Percentiles rank a stretch among this genome's conserved stretches.
Conservation (phyloP, 2,113 vertebrate species). For the Notechis scutatus region DNA sequence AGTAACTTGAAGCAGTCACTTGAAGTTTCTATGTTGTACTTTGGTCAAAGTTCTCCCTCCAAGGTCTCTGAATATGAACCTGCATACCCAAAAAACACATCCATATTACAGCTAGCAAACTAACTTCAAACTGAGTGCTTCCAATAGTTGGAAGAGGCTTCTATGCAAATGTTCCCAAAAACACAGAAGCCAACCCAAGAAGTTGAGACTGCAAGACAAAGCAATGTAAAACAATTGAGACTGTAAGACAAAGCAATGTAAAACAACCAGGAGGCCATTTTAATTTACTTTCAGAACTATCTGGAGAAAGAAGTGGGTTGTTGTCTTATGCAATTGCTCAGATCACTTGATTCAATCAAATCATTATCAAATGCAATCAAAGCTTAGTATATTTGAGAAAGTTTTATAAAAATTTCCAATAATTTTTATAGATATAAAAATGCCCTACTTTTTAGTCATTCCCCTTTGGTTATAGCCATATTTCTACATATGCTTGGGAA, state of each 20-base stretch:
- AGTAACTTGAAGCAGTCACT: not conserved
- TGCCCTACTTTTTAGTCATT: not conserved
- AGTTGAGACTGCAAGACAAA: not conserved
- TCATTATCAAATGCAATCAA: not conserved
- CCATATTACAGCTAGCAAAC: not conserved
- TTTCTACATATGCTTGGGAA: not conserved
- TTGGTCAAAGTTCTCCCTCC: not conserved
- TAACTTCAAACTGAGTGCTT: not conserved
- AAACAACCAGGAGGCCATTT: not conserved
- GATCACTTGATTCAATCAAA: not conserved
- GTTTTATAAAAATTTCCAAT: not conserved
- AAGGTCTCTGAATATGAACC: not conserved
- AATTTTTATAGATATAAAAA: not conserved
- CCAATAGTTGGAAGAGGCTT: not conserved
- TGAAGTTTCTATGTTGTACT: not conserved
- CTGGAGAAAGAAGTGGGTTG: not conserved
- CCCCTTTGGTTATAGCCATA: not conserved
- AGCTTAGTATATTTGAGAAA: not conserved
- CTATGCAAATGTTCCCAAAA: not conserved
- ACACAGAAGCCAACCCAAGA: not conserved
- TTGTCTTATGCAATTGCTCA: not conserved
- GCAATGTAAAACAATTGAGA: not conserved
- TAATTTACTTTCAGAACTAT: not conserved
- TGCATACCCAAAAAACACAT: not conserved
- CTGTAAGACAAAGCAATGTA: not conserved